A percentile compares a stretch with the other conserved stretches of the same genome.
phyloP scores from a whole-genome alignment of 1,140 invertebrate species.

The Theocolax elegans region DNA sequence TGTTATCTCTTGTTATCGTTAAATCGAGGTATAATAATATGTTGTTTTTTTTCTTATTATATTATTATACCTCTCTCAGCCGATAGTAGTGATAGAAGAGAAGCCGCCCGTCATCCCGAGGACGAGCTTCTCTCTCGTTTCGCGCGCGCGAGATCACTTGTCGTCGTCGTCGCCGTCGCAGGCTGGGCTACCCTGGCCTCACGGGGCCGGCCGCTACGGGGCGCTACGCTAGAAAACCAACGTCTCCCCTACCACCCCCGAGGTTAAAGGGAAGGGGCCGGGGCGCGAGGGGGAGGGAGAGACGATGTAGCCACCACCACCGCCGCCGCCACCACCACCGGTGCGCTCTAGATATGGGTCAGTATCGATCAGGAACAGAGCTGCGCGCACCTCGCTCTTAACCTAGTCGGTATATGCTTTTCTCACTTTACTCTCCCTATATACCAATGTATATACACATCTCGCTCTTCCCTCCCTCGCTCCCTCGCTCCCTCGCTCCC shows the following conservation, averaged over 20 bases:
- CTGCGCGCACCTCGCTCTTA: neutral
- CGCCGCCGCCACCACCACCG: constrained; percentile 5
- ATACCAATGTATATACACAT: neutral
- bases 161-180: constrained; percentile 38
- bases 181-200: constrained; percentile 33
- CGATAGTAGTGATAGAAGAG: too few relatives aligned
- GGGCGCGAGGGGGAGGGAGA: constrained; percentile 35
- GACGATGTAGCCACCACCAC: neutral
- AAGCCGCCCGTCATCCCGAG: too few relatives aligned
- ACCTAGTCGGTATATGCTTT: too few relatives aligned
- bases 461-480: constrained; percentile 42
- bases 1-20: constrained; percentile 21
- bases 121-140: too few relatives aligned
- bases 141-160: too few relatives aligned
- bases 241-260: too few relatives aligned
- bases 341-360: neutral
- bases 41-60: too few relatives aligned
- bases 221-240: too few relatives aligned
- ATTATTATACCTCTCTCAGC: too few relatives aligned
- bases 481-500: constrained; percentile 49
- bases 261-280: constrained; percentile 23
- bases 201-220: constrained; percentile 35
- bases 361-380: neutral
- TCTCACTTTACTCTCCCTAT: too few relatives aligned
- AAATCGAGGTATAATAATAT: too few relatives aligned